phyloP scores from a whole-genome alignment of 2,797 vertebrate species.

The Chromis chromis region DNA sequence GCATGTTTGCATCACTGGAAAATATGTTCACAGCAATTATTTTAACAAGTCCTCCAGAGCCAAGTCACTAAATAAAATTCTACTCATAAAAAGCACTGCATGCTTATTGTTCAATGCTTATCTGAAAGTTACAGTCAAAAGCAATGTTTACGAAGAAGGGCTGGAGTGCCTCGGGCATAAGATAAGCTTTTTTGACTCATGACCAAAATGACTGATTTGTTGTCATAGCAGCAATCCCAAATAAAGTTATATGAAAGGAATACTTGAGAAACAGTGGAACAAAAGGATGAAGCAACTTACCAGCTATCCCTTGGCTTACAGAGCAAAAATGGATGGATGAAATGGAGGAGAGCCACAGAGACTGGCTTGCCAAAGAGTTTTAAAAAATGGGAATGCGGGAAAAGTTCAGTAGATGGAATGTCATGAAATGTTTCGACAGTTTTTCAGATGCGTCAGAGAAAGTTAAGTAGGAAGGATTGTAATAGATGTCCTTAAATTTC shows the following conservation, averaged over 20 bases:
- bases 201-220: conserved; percentile 28
- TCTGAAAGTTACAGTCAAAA: conserved; percentile 33
- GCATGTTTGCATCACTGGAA: conserved; percentile 2
- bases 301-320: conserved; percentile 68
- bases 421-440: conserved; percentile 31
- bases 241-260: conserved; percentile 36
- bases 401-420: conserved; percentile 49
- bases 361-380: conserved; percentile 47
- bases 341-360: conserved; percentile 58
- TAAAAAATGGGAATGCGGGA: conserved; percentile 46
- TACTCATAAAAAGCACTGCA: neutral
- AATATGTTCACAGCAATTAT: conserved; percentile 14
- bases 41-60: neutral
- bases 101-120: neutral
- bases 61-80: neutral
- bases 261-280: conserved; percentile 39
- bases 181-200: conserved; percentile 32
- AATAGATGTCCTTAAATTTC: neutral
- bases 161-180: conserved; percentile 1
- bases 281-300: conserved; percentile 75
- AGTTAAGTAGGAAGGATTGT: neutral
- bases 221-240: conserved; percentile 30
- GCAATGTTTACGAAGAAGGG: conserved; percentile 13
- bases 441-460: conserved; percentile 11
- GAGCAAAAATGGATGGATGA: conserved; percentile 66